Base-by-base conservation (phyloP, 2,888 invertebrate genomes). In the Deilephila porcellus region DNA sequence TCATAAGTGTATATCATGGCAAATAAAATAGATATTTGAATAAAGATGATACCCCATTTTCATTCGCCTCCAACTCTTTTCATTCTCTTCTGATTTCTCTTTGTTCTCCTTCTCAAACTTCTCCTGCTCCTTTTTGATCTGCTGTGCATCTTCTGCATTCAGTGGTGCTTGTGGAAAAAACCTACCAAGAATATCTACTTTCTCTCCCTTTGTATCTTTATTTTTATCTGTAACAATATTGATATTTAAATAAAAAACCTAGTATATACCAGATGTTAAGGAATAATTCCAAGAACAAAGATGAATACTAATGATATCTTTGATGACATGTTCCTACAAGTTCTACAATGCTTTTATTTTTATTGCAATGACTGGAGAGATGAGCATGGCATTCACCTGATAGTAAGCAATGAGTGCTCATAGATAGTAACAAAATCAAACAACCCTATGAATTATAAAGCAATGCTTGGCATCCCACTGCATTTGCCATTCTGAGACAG, bases 11-110 rank as follows among this genome's bases (percentile, higher is more conserved):
- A 14, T 45, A 11, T 45, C 45, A 45, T 14, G 45, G 14, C 14
- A 20, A 20, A 29, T 70, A 25, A 29, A 52, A 37, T n/a, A 56
- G n/a, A 73, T 4, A 25, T 59, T 60, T 74, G 17, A n/a, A 25
- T 60, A 56, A 53, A 64, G 25, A n/a, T 67, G n/a, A 80, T 87
- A 96, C 96, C 96, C 96, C 73, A 96, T 95, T 87, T 97, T 97
- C 96, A 97, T 97, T 78, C 96, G 95, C 79, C 95, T 96, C 96
- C 97, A 97, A 80, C 97, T 96, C 72, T 96, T 96, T 81, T 97
- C 96, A 84, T 96, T 96, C 82, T 96, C 96, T 81, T 97, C 88
- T 80, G 93, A 80, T 87, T 95, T 94, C 77, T 96, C 95, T 77
- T 95, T 92, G 64, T 92, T 92, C 78, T 95, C 94, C 76, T 96